Evolutionary conservation across 1,140 invertebrate genomes (phyloP).

Genomic region (Bombus balteatus): DNA sequence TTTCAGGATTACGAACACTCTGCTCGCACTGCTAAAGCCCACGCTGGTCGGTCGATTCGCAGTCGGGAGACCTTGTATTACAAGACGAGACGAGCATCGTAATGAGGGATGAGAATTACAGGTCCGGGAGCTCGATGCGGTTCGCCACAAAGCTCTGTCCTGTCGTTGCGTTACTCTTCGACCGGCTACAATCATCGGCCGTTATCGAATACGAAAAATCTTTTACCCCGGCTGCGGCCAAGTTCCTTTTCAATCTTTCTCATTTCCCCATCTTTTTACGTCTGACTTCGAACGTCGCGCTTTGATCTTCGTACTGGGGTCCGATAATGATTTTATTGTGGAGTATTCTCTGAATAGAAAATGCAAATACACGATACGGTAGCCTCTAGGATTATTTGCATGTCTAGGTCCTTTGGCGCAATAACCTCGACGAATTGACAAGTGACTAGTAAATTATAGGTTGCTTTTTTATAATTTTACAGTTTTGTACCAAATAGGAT

Average conservation of each 20-base stretch:
- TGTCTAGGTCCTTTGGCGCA: too few relatives aligned
- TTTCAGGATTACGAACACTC: slow-evolving; percentile 70
- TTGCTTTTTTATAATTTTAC: too few relatives aligned
- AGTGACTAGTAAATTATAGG: too few relatives aligned
- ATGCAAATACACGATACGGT: not conserved
- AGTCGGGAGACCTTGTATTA: slow-evolving; percentile 60
- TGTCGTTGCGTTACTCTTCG: slow-evolving; percentile 2
- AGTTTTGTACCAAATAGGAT: too few relatives aligned
- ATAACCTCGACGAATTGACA: too few relatives aligned
- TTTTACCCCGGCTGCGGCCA: not conserved
- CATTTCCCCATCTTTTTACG: too few relatives aligned
- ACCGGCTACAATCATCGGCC: slow-evolving; percentile 14
- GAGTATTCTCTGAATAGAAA: not conserved
- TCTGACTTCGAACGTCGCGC: not conserved
- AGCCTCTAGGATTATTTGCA: accelerated
- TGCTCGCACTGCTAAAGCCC: not conserved
- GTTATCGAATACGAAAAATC: slow-evolving; percentile 18
- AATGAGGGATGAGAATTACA: slow-evolving; percentile 68
- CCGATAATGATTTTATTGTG: not conserved
- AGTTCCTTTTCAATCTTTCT: not conserved
- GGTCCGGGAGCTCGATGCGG: slow-evolving; percentile 17
- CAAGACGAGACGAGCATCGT: slow-evolving; percentile 64
- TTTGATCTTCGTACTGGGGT: not conserved
- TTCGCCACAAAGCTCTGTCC: slow-evolving; percentile 11
- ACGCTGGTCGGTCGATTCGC: slow-evolving; percentile 38